Base-by-base conservation (phyloP, 2,888 invertebrate genomes). In the Trissolcus japonicus region DNA sequence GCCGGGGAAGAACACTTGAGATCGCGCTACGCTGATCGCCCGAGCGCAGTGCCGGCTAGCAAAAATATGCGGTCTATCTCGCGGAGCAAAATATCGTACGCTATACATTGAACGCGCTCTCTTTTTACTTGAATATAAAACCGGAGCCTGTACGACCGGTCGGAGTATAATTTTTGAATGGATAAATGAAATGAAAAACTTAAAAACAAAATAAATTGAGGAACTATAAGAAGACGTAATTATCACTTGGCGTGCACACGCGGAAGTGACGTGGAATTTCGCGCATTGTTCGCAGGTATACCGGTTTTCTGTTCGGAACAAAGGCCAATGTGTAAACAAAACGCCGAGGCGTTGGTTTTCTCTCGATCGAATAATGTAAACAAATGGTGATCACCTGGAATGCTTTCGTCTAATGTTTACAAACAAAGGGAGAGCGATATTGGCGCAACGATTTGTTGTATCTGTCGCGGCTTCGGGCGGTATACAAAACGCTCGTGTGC, bases 21-120 rank as follows among this genome's bases (percentile, higher is more conserved):
- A 59, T 69, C 67, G 76, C 71, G 61, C 62, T 57, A 21, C 57
- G 66, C 55, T 72, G 76, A 71, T 76, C 71, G 76, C 48, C 66
- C 60, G 68, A 69, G 75, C 63, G 65, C 65, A 68, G 54, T 60
- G 75, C 75, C 76, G 65, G 62, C 51, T 54, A 71, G 61, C 43
- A 57, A 76, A 51, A 71, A 66, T 69, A 65, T 61, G 69, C 69
- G 46, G 59, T 48, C 35, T 46, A 65, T 66, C 65, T 61, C 48
- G 46, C 16, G 50, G 19, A 54, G 56, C 56, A 51, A 51, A 69
- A 76, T n/a, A n/a, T 76, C 76, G 35, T 69, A 61, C 51, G 65
- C 60, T 69, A 69, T 61, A 66, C 51, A 43, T 48, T 48, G 59
- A 68, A 53, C 57, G 60, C 25, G 62, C 19, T 61, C 56, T 53